These are phyloP conservation scores for Argyra leucocephala DNA, from an alignment of 2,888 invertebrate genomes.

Conservation along the genomic window DNA sequence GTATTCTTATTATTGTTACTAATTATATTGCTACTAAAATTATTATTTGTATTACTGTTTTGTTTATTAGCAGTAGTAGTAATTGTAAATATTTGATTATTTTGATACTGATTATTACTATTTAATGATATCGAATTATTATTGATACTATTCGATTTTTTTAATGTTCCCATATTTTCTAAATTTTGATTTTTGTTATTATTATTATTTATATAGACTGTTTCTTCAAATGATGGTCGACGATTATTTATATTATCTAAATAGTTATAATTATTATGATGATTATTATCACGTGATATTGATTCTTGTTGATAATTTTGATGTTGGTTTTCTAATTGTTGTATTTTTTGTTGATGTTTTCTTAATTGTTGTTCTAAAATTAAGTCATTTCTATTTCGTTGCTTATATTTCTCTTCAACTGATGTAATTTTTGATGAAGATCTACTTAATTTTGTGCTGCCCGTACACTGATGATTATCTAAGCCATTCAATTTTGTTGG, in stretches of 20 bases:
- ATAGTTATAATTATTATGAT: no score
- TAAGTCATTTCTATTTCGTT: not conserved
- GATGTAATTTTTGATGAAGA: not conserved
- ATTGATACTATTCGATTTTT: not conserved
- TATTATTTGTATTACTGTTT: not conserved
- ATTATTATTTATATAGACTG: not conserved
- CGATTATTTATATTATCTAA: not conserved
- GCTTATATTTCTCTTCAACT: not conserved
- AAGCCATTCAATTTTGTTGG: not conserved
- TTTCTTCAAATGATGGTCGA: not conserved
- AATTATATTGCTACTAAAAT: not conserved
- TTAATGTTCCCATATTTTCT: not conserved
- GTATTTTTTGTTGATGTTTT: not conserved
- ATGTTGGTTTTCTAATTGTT: not conserved
- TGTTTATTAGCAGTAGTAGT: not conserved
- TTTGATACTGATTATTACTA: not conserved
- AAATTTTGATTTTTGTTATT: not conserved
- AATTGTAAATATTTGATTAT: constrained; percentile 4
- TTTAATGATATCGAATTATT: not conserved
- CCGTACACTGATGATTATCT: not conserved
- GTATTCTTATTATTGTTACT: not conserved
- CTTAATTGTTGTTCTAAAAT: not conserved
- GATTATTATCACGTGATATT: not conserved
- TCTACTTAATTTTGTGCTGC: not conserved
- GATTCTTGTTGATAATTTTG: not conserved